Evolutionary conservation across 1,140 invertebrate genomes (phyloP), one percentile per base, ranked within the genome.

Genomic region (Apolygus lucorum): DNA sequence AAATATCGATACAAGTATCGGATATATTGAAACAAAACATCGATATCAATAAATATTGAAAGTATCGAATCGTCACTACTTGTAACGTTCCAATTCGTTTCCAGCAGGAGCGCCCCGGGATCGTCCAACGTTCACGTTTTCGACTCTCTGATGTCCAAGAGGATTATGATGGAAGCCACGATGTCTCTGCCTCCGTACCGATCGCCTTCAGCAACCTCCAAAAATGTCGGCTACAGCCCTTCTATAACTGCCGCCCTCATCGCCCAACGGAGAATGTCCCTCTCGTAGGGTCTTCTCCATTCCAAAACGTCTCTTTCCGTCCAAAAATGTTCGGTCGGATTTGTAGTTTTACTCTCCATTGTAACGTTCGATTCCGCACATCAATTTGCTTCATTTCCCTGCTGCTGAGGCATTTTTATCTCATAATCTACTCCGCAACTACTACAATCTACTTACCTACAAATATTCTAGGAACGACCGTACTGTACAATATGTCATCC

Each of bases 131-230:
- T 29, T 24, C 64, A 66, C 64, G 29, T 66, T 1, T 66, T 66
- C 64, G 64, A 66, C 21, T 17, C 64, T n/a, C n/a, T 66, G 27
- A 28, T 34, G 27, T 66, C 64, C 17, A 66, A 66, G 28, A 29
- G 29, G n/a, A 66, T 66, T 17, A n/a, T 66, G 64, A 66, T 66
- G 64, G 64, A 66, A 66, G 64, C 64, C 2, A 66, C 64, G 17
- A 28, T 66, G 17, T 21, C 28, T 25, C 29, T 66, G 1, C 27
- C 29, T n/a, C 64, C 64, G 13, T 66, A 66, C 28, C 27, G 64
- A 2, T 21, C 14, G 28, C 2, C 54, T 17, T 17, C 34, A 49
- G 4, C 54, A 21, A 24, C 54, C 22, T 21, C 22, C 22, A 8
- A 8, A 59, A 24, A 8, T 17, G 54, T 59, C 22, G 54, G 54